Evolutionary conservation across 2,888 invertebrate species (phyloP), one percentile per base, ranked within the genome.

Genomic region (Microplitis manilae): DNA sequence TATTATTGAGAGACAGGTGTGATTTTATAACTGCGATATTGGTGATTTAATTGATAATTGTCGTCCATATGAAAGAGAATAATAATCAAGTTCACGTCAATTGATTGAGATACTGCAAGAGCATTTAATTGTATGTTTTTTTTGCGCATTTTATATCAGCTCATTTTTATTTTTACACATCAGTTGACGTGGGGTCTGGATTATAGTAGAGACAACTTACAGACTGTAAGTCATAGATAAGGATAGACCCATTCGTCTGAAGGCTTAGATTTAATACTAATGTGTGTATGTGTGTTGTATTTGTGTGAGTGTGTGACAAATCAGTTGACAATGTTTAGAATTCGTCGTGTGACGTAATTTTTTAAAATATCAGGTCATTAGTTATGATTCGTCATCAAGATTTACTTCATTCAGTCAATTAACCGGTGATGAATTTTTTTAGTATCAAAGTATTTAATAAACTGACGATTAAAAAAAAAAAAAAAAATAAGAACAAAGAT

Each of bases 11-110:
- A 39, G 68, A 68, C 60, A 15, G 71, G 68, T 77, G 68, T 38
- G 76, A 73, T 73, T 77, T 73, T 70, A 68, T 77, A 73, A 77
- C 73, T 73, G 64, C 70, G 77, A 77, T 77, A 77, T 68, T 76
- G 62, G 41, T 73, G 61, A 50, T 50, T 50, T 50, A 50, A 77
- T 68, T 77, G 68, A 74, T 74, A 68, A 59, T 50, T 67, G 73
- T 77, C 72, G 77, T 77, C 73, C 68, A 67, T 41, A 77, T 68
- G 73, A 73, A 39, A 30, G 30, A 70, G 30, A 59, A 17, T 39
- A 65, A 65, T 38, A 70, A 15, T 39, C 13, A 60, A 30, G 59
- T 71, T 71, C 71, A 76, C 70, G 76, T 67, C 76, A 76, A 76
- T 17, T 76, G 65, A 76, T 65, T 70, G 70, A 30, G 60, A 70